Conservation (phyloP, 2,888 invertebrate species). For the Drosophila cognata region DNA sequence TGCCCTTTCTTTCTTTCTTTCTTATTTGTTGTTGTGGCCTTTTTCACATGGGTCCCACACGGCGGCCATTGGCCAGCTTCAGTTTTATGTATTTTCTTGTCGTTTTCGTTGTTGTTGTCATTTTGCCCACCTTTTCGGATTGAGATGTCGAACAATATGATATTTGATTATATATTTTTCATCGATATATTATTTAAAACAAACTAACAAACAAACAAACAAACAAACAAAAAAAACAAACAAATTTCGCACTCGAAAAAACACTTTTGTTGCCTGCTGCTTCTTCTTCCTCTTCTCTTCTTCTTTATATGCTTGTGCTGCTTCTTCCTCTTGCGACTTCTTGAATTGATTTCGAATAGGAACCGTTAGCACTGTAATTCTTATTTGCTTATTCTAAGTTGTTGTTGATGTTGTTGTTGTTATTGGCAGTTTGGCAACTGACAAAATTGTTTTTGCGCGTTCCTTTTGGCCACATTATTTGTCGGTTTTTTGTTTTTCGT, state of each 20-base stretch:
- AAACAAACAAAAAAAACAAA: constrained; percentile 48
- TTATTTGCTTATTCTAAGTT: constrained; percentile 38
- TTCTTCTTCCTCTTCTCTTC: constrained; percentile 8
- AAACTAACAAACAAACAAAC: constrained; percentile 4
- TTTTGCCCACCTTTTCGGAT: constrained; percentile 37
- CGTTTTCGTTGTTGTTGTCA: constrained; percentile 39
- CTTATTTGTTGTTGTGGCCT: constrained; percentile 11
- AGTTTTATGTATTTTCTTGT: constrained; percentile 40
- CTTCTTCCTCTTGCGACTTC: constrained; percentile 12
- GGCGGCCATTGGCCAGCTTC: constrained; percentile 34
- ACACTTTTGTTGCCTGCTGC: constrained; percentile 27
- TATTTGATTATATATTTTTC: constrained; percentile 5
- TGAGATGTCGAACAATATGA: constrained; percentile 17
- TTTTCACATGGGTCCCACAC: constrained; percentile 35
- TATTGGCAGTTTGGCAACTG: constrained; percentile 40
- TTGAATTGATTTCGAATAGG: constrained; percentile 42
- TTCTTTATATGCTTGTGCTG: not conserved
- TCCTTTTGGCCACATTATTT: constrained; percentile 29
- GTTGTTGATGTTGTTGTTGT: constrained; percentile 26
- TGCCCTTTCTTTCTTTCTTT: not conserved
- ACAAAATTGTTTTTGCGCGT: constrained; percentile 48
- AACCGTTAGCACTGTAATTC: constrained; percentile 57
- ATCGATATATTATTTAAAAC: constrained; percentile 23
- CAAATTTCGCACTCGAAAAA: constrained; percentile 47
- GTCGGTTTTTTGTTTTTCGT: constrained; percentile 13